These are phyloP conservation scores for human DNA, from an alignment of 2,113 vertebrate genomes.

Conservation along the genomic window DNA sequence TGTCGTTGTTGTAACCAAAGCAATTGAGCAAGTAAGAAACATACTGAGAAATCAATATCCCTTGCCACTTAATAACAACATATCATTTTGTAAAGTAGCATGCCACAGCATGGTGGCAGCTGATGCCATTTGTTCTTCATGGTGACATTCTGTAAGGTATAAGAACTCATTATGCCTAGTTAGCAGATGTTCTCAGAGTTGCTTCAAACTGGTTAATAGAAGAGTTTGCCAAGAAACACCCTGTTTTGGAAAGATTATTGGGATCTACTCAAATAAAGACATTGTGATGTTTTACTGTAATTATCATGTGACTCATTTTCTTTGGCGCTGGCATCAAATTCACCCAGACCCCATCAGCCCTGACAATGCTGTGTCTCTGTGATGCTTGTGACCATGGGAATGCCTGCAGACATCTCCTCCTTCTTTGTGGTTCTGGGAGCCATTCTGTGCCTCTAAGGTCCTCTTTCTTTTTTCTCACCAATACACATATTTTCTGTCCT, in stretches of 20 bases:
- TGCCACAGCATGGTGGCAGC: slow-evolving; percentile 50
- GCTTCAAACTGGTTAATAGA: background rate
- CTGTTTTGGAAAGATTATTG: background rate
- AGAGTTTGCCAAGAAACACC: slow-evolving; percentile 3
- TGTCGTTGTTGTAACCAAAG: slow-evolving; percentile 49
- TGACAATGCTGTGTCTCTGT: too few species aligned
- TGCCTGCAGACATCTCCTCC: rapidly evolving
- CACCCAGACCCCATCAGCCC: background rate
- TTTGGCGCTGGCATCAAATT: background rate
- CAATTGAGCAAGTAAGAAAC: slow-evolving; percentile 65
- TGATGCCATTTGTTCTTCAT: slow-evolving; percentile 63
- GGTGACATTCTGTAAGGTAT: slow-evolving; percentile 40
- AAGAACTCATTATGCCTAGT: background rate
- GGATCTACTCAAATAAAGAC: background rate
- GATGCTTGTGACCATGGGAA: background rate
- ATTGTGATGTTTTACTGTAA: background rate
- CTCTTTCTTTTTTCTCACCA: background rate
- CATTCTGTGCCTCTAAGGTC: background rate
- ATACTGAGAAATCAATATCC: slow-evolving; percentile 77
- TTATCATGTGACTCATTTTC: background rate
- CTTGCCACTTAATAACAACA: slow-evolving; percentile 70
- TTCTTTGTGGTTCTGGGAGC: background rate
- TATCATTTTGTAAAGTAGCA: slow-evolving; percentile 70
- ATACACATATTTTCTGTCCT: background rate
- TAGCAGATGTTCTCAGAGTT: background rate